Evolutionary conservation across 2,113 vertebrate species (phyloP), one percentile per base, ranked within the genome.

Genomic region (Morone chrysops): DNA sequence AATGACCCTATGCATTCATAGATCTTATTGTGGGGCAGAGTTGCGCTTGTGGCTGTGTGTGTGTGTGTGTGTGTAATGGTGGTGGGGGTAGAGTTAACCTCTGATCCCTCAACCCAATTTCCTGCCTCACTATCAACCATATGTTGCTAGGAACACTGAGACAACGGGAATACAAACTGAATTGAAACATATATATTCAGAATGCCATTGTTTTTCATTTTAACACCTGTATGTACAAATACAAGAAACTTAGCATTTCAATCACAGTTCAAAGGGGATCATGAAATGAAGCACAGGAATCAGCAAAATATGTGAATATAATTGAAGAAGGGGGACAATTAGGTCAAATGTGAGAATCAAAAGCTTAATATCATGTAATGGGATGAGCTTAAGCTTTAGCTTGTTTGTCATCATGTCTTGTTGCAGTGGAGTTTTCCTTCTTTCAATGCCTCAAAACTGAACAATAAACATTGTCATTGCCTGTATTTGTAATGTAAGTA

Each of bases 1-100:
- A 10, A 0, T 81, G 70, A 81, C 61, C 70, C 31, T 7, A 73
- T 67, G 20, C 53, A 81, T 73, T 73, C 61, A 81, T 57, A 72
- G 50, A 66, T 53, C 13, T 67, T 36, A 78, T 43, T 72, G 69
- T 71, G 7, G 10, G 38, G 9, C 18, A 0, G 31, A 8, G 22
- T 13, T 50, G 18, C 0, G 4, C 6, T 2, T 5, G 31, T 61
- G 51, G 22, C 31, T 62, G 36, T 56, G 12, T 50, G 12, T 50
- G 38, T 50, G 12, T 50, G 38, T 50, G 71, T 70, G 67, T 70
- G 48, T 53, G 41, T 70, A 17, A 12, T 3, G 51, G 8, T 8
- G 14, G 43, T 7, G 31, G 41, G 47, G 17, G 22, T 36, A 2
- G 20, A 1, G 40, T 67, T 84, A 54, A 83, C 61, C 47, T 73